Base-by-base conservation (phyloP, 2,797 vertebrate genomes). In the Ambastaia sidthimunki region DNA sequence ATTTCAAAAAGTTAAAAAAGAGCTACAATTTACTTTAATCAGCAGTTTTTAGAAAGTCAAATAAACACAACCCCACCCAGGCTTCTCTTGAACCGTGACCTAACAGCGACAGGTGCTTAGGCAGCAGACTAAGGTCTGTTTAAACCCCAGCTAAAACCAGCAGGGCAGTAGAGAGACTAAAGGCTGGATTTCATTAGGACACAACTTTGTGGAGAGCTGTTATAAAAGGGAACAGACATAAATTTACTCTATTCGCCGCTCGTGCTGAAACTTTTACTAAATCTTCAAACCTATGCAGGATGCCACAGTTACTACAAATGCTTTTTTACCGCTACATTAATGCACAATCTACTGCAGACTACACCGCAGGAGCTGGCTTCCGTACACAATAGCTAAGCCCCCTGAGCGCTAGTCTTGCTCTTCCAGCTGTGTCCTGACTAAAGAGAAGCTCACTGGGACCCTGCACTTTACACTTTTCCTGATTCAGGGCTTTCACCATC, bases 401-500 rank as follows among this genome's bases (percentile, higher is more conserved):
- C 28, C 59, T 69, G 28, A 76, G 69, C 34, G 7, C 10, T 34
- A n/a, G 52, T 28, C 50, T 78, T 50, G 72, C 74, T 75, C 44
- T 75, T 79, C 68, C 55, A 85, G 59, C 80, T 54, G 23, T 47
- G 59, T 54, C 23, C 60, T 37, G 52, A 19, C 74, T 77, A 59
- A 82, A 78, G 31, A 63, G 28, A 80, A 28, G 19, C 65, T 74
- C 68, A 71, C 44, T 21, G 50, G 52, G 80, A 75, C 77, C 44
- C n/a, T 47, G 54, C 41, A 68, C 50, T 11, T 19, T 69, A 31
- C 28, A 18, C 81, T 75, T 78, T 82, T 73, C 74, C 71, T 69
- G 60, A 84, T 80, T 86, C 82, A 69, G 80, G 80, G 65, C 65
- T 80, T 84, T 86, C 78, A 76, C 74, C 62, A 47, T 84, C 80